phyloP scores from a whole-genome alignment of 1,140 invertebrate species.

The Potamilus streckersoni region DNA sequence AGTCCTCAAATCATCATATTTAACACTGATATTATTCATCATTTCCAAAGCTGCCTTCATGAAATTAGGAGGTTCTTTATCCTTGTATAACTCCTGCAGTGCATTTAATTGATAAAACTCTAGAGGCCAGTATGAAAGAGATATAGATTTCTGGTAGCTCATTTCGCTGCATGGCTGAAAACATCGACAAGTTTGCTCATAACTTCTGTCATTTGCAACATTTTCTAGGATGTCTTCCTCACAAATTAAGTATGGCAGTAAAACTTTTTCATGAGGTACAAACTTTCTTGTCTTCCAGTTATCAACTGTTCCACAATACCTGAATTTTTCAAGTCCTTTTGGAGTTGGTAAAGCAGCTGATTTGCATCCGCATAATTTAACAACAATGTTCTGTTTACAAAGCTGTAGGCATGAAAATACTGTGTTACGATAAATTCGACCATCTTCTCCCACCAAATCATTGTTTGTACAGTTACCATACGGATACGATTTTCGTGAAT shows the following conservation, averaged over 20 bases:
- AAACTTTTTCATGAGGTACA: conserved; percentile 11
- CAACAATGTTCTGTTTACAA: conserved; percentile 58
- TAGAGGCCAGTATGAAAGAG: conserved; percentile 63
- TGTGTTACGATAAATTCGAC: conserved; percentile 51
- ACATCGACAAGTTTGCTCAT: conserved; percentile 54
- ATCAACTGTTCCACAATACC: conserved; percentile 55
- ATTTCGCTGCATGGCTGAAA: conserved; percentile 61
- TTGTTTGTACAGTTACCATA: conserved; percentile 61
- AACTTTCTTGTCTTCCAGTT: conserved; percentile 38
- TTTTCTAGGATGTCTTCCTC: conserved; percentile 48
- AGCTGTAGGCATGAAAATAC: conserved; percentile 58
- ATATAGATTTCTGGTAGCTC: conserved; percentile 59
- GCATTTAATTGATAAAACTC: conserved; percentile 60
- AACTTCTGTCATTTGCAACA: conserved; percentile 52
- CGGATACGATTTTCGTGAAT: conserved; percentile 49
- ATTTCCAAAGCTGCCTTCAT: conserved; percentile 47
- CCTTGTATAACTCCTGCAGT: conserved; percentile 44
- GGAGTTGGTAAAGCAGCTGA: conserved; percentile 36
- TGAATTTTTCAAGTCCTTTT: conserved; percentile 26
- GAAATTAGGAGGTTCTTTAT: conserved; percentile 40
- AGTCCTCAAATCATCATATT: not conserved
- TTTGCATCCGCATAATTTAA: conserved; percentile 51
- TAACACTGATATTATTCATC: not conserved
- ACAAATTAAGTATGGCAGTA: conserved; percentile 42
- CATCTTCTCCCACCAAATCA: conserved; percentile 28